Evolutionary conservation across 2,888 invertebrate species (phyloP), one percentile per base, ranked within the genome.

Genomic region (Enoplolaimus lenunculus): DNA sequence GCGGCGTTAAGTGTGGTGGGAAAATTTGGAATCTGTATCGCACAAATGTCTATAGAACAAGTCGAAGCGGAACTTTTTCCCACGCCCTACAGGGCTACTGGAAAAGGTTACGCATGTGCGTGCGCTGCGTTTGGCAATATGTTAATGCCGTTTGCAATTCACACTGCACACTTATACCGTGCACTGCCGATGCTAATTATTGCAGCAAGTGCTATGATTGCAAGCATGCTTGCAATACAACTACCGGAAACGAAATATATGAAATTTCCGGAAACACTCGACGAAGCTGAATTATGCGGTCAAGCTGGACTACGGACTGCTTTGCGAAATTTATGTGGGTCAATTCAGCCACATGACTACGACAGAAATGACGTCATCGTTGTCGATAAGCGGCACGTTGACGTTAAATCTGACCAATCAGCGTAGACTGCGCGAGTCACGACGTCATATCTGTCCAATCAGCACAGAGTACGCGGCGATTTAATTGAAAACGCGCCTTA

Each of bases 31-130:
- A 29, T 69, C 26, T 69, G 69, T 26, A 69, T 30, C 2, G 2
- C 28, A 26, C n/a, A 31, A 34, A n/a, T 30, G 7, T 30, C 62
- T n/a, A 7, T 67, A 1, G n/a, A 67, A 26, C 69, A 69, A 31
- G 26, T 69, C 26, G 62, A 31, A 21, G 64, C 31, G 34, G 69
- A 69, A 33, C 28, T 69, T n/a, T 69, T 68, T 67, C 69, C 69
- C 2, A 69, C 69, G 2, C 31, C 34, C 26, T 26, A 21, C 2
- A 28, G 69, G n/a, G 69, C 60, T 2, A 66, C 33, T 21, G 69
- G 69, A 7, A 3, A 21, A 3, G 64, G 69, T 33, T 29, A 30
- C 7, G 29, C 29, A 26, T 67, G 34, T 7, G 59, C 62, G 2
- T 26, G 59, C 3, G 13, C 26, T 3, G 13, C 62, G 62, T 2